phyloP scores from a whole-genome alignment of 2,888 invertebrate genomes.

The Calliphora vomitoria region DNA sequence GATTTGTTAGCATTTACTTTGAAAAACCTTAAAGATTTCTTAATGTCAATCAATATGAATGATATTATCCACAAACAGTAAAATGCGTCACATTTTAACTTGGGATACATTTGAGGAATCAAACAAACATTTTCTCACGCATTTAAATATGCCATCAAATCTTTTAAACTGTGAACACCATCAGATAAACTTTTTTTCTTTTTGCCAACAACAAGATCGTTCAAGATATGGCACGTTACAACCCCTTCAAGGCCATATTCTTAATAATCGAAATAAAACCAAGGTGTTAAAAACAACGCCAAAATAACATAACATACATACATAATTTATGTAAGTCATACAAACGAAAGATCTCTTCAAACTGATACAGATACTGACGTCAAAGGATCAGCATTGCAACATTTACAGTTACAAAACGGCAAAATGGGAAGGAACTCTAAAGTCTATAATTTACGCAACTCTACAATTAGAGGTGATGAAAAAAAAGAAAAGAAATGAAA shows the following conservation, averaged over 20 bases:
- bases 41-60: constrained; percentile 51
- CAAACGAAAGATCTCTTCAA: constrained; percentile 56
- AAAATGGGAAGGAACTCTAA: constrained; percentile 47
- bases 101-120: neutral
- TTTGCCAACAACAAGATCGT: constrained; percentile 61
- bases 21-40: neutral
- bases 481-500: constrained; percentile 31
- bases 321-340: constrained; percentile 67
- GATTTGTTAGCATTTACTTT: neutral
- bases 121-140: constrained; percentile 64
- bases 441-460: constrained; percentile 66
- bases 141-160: constrained; percentile 53
- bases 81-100: neutral
- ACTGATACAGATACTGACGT: constrained; percentile 53
- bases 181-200: constrained; percentile 69
- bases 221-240: constrained; percentile 70
- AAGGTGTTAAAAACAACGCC: constrained; percentile 68
- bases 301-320: constrained; percentile 29
- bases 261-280: constrained; percentile 9
- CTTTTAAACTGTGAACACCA: constrained; percentile 48
- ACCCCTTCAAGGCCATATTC: constrained; percentile 70
- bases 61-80: neutral
- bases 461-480: constrained; percentile 69
- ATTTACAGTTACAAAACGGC: constrained; percentile 61
- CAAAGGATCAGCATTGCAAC: constrained; percentile 46